Conservation (phyloP, 2,113 vertebrate species). For the Serinus canaria region DNA sequence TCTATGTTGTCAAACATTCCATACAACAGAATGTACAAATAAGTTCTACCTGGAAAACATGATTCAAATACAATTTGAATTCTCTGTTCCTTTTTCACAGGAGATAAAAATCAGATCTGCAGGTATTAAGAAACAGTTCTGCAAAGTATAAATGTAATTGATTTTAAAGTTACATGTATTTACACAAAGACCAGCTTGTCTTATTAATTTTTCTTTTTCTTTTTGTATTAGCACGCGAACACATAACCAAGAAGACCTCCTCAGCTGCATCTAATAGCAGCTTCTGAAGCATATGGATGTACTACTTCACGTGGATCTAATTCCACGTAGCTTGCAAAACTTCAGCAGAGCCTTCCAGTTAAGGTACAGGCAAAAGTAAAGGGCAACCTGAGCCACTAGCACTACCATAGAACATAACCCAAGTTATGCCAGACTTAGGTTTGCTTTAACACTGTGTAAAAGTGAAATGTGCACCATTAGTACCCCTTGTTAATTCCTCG, state of each 20-base stretch:
- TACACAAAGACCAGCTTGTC: neutral
- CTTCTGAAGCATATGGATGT: neutral
- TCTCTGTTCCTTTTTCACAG: neutral
- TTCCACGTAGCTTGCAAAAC: neutral
- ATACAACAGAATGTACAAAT: neutral
- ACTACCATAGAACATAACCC: neutral
- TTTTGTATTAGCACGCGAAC: neutral
- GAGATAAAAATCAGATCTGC: neutral
- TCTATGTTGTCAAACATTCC: neutral
- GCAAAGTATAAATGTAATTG: neutral
- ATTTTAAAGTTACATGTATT: neutral
- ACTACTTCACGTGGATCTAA: neutral
- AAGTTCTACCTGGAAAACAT: neutral
- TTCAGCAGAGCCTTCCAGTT: neutral
- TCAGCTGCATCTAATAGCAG: neutral
- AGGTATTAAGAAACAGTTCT: neutral
- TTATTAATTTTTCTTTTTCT: neutral
- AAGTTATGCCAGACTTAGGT: neutral
- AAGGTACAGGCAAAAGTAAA: neutral
- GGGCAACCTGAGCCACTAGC: neutral
- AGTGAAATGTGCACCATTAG: neutral
- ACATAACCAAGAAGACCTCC: neutral
- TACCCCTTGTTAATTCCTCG: accelerated
- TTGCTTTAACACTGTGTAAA: neutral
- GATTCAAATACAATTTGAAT: neutral